Conservation (phyloP, 64 coral and sea anemone species). For the Montipora efflorescens region DNA sequence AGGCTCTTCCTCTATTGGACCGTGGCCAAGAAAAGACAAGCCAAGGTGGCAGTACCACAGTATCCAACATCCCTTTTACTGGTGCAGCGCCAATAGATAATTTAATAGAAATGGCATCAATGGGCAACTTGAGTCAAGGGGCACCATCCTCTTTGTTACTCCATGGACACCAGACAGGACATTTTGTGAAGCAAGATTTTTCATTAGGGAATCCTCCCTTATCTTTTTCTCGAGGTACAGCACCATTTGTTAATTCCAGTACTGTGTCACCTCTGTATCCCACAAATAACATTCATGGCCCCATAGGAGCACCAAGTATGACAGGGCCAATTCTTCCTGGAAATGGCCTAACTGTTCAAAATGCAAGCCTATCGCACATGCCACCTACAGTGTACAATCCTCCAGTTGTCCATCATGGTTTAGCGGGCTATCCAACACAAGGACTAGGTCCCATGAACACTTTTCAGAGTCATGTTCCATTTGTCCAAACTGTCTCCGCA, state of each 20-base stretch:
- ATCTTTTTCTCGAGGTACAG: background rate
- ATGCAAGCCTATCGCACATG: background rate
- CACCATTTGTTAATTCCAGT: background rate
- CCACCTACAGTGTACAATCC: conserved; percentile 2
- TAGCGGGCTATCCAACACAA: background rate
- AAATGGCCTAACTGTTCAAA: background rate
- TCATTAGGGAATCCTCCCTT: background rate
- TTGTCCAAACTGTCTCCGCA: conserved; percentile 50
- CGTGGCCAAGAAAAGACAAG: background rate
- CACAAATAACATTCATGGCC: background rate
- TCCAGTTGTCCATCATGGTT: background rate
- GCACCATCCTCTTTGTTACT: background rate
- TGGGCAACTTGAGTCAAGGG: background rate
- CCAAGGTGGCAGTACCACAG: background rate
- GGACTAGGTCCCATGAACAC: conserved; percentile 12
- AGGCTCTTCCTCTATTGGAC: background rate
- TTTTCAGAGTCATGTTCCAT: conserved; percentile 23
- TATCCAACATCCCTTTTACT: background rate
- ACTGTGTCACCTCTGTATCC: conserved; percentile 10
- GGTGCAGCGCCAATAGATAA: background rate
- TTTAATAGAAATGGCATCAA: background rate
- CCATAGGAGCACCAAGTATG: background rate
- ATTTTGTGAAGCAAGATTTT: conserved; percentile 8
- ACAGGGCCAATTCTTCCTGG: background rate
- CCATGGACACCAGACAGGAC: background rate